Base-by-base conservation (phyloP, 2,888 invertebrate species). In the Eremobia ochroleuca region DNA sequence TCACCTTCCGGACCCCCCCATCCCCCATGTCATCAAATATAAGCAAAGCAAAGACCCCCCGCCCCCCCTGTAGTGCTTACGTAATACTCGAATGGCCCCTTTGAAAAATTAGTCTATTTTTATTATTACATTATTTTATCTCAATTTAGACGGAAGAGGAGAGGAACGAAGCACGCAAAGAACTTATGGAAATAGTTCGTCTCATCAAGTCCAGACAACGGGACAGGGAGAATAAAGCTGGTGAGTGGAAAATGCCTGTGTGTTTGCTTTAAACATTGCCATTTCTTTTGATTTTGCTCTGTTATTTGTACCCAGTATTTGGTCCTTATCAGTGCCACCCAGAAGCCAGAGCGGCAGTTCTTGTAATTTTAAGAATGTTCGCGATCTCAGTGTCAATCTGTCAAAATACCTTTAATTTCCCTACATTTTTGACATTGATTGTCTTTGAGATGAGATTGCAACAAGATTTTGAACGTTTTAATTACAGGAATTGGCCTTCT, bases 181-280 rank as follows among this genome's bases (percentile, higher is more conserved):
- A 97, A 87, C 76, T 97, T 88, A 95, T 97, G 96, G 96, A 97
- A 83, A 97, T 97, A 11, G 96, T 97, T 0, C 94, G 96, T 0
- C 94, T 97, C 59, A 97, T 97, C 91, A 97, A 96, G 90, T 95
- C 95, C 0, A 88, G 96, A 4, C 96, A 96, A 84, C 92, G 92
- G 0, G 93, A 96, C 87, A 86, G 96, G 9, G 96, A 96, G 88
- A 93, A 76, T 74, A 96, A 94, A 79, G 94, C 94, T 0, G 95
- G 95, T 94, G 79, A 78, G 80, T 79, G 13, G 34, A 25, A 58
- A 28, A 55, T n/a, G 13, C 25, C 9, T 25, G 9, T 2, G 6
- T 49, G 21, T 49, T 49, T 21, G 25, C 25, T 21, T 49, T 21
- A 21, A 49, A 6, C 25, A 52, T 52, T 4, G n/a, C 15, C 15